Evolutionary conservation across 2,113 vertebrate genomes (phyloP), one percentile per base, ranked within the genome.

Genomic region (Zonotrichia leucophrys): DNA sequence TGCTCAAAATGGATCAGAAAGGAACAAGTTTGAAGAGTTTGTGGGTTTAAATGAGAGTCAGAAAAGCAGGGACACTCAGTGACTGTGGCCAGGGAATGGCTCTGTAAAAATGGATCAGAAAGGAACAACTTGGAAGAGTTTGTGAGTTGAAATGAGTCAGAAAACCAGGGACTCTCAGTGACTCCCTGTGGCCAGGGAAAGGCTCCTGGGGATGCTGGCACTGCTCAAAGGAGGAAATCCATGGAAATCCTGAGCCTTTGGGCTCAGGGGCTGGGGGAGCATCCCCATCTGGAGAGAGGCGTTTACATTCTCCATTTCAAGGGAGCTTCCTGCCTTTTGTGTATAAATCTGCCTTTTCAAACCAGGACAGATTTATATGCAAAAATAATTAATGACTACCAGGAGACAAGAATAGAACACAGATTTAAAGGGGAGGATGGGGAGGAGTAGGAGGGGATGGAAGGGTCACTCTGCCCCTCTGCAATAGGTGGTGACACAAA

Each of bases 1-100:
- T 18, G 1, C 9, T 25, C 18, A 31, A 78, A 60, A 50, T 1
- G 31, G 12, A 3, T 4, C 14, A 6, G 4, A 30, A 49, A 63
- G 24, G 22, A 47, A 37, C 42, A 59, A 0, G 31, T 37, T 5
- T 1, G 30, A 24, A 15, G 27, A 52, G 24, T 31, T 15, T 7
- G 16, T 0, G 1, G 9, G 19, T 58, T 83, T 58, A 22, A 77
- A 33, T 2, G 19, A 59, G 52, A 63, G 58, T 11, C 27, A 35
- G 60, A 27, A 77, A 2, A 21, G 0, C 2, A 9, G 1, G 1
- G n/a, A 7, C 9, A 5, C 20, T 2, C 24, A 27, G 35, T 5
- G 63, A 0, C 5, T 4, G 42, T 49, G 23, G 47, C 47, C 47
- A 17, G 4, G 44, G 44, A 44, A 44, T 44, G 44, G 44, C 44